These are phyloP conservation scores for Auanema sp. DNA, from an alignment of 2,888 invertebrate genomes.

Conservation along the genomic window DNA sequence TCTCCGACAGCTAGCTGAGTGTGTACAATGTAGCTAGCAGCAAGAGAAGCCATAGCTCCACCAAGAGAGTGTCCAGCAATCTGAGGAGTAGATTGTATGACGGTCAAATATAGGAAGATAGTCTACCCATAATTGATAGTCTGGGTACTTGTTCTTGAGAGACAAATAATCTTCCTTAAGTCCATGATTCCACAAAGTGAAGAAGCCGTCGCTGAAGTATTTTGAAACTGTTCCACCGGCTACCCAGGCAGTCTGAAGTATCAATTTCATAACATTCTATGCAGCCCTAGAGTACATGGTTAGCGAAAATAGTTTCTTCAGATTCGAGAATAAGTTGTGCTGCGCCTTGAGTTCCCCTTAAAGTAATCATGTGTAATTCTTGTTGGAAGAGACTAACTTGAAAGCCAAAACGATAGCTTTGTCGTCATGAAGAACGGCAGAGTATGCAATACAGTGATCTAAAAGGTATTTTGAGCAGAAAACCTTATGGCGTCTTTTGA, in stretches of 20 bases:
- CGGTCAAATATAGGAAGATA: neutral
- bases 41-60: conserved; percentile 49
- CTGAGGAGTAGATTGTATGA: conserved; percentile 6
- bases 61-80: conserved; percentile 47
- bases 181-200: conserved; percentile 36
- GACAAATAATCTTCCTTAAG: conserved; percentile 30
- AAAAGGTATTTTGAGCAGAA: conserved; percentile 25
- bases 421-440: conserved; percentile 31
- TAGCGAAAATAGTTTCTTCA: conserved; percentile 26
- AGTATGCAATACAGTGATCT: conserved; percentile 32
- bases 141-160: conserved; percentile 27
- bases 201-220: conserved; percentile 42
- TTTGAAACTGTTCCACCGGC: conserved; percentile 39
- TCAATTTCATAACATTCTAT: neutral
- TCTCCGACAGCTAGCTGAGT: conserved; percentile 22
- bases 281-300: conserved; percentile 13
- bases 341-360: conserved; percentile 30
- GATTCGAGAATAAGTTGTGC: conserved; percentile 30
- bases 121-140: conserved; percentile 33
- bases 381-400: conserved; percentile 13
- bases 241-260: conserved; percentile 26
- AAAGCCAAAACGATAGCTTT: conserved; percentile 33
- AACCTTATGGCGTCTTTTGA: conserved; percentile 24
- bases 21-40: conserved; percentile 33
- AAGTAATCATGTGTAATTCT: neutral